Evolutionary conservation across 2,888 invertebrate species (phyloP).

Genomic region (Erebia epiphron): DNA sequence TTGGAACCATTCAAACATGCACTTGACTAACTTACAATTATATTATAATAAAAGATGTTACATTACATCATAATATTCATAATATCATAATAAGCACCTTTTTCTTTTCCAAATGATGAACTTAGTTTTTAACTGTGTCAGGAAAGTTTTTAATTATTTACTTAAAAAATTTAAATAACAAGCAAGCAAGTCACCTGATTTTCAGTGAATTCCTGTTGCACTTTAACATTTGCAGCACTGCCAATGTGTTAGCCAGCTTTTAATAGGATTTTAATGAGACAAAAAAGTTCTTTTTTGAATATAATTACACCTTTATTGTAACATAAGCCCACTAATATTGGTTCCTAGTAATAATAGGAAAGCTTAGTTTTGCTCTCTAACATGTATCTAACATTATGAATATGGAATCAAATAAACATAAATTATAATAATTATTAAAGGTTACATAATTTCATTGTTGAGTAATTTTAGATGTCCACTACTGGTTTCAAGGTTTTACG

Average conservation of each 20-base stretch:
- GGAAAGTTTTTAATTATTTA: slow-evolving; percentile 19
- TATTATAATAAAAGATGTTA: slow-evolving; percentile 26
- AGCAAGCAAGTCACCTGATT: too few species aligned
- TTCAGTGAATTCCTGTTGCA: too few species aligned
- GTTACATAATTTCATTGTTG: slow-evolving; percentile 10
- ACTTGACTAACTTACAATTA: slow-evolving; percentile 50
- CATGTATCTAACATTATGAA: slow-evolving; percentile 21
- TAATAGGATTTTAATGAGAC: slow-evolving; percentile 1
- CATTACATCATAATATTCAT: slow-evolving; percentile 40
- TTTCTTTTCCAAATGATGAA: slow-evolving; percentile 29
- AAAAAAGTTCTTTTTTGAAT: slow-evolving; percentile 16
- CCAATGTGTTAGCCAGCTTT: too few species aligned
- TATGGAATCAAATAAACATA: slow-evolving; percentile 27
- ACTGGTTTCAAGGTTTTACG: slow-evolving; percentile 28
- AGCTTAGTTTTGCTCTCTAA: slow-evolving; percentile 23
- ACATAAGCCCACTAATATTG: slow-evolving; percentile 18
- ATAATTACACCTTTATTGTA: not conserved
- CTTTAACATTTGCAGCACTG: too few species aligned
- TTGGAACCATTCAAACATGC: slow-evolving; percentile 71
- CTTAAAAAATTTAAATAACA: too few species aligned
- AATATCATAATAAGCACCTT: slow-evolving; percentile 53
- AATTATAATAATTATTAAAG: slow-evolving; percentile 20
- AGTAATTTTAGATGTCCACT: slow-evolving; percentile 16
- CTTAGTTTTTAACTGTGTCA: slow-evolving; percentile 15
- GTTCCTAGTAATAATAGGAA: slow-evolving; percentile 12